phyloP scores from a whole-genome alignment of 2,113 vertebrate genomes.

The Euleptes europaea region DNA sequence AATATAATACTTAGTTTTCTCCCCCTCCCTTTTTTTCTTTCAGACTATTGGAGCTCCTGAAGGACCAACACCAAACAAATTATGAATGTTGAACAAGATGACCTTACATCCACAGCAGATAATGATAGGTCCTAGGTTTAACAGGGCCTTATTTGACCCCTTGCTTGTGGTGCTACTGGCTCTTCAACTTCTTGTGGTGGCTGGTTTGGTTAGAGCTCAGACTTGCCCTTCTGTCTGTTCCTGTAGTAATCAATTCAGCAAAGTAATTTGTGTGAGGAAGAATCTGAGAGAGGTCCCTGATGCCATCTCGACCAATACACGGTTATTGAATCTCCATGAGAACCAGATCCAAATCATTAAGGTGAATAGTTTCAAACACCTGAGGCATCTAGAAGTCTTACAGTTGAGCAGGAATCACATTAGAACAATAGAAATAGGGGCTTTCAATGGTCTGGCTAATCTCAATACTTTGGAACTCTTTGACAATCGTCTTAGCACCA shows the following conservation, averaged over 20 bases:
- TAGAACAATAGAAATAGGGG: conserved; percentile 96
- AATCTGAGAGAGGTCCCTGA: conserved; percentile 96
- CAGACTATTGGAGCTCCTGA: conserved; percentile 84
- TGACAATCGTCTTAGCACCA: conserved; percentile 98
- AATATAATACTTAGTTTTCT: conserved; percentile 54
- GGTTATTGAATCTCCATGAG: conserved; percentile 97
- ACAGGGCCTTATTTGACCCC: conserved; percentile 99
- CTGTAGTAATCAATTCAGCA: conserved; percentile 99
- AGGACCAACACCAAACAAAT: conserved; percentile 94
- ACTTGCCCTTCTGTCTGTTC: conserved; percentile 98
- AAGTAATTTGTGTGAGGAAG: conserved; percentile 96
- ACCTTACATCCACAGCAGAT: conserved; percentile 99
- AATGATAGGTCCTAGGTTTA: conserved; percentile 99
- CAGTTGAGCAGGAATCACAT: conserved; percentile 98
- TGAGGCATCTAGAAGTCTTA: conserved; percentile 96
- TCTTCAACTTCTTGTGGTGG: conserved; percentile 97
- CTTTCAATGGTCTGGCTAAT: conserved; percentile 98
- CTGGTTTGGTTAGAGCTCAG: conserved; percentile 95
- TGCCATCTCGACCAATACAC: conserved; percentile 97
- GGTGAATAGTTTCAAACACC: conserved; percentile 98
- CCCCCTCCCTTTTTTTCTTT: conserved; percentile 65
- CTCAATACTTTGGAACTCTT: conserved; percentile 99
- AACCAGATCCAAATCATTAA: conserved; percentile 99
- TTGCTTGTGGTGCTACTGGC: conserved; percentile 98
- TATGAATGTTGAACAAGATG: conserved; percentile 99